Base-by-base conservation (phyloP, 2,888 invertebrate genomes). In the Cynaeus angustus region DNA sequence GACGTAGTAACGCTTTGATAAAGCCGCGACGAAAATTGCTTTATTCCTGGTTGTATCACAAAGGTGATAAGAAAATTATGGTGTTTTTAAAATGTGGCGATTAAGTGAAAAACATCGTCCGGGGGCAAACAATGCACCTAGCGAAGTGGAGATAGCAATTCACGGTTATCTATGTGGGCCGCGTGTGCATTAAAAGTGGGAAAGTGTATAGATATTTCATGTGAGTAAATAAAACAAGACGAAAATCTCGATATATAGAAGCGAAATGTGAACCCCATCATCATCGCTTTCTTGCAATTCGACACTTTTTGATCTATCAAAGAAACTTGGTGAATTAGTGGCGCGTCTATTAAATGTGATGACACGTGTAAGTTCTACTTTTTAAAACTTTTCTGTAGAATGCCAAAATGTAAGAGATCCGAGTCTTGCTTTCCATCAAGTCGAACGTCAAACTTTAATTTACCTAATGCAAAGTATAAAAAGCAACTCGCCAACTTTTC, bases 101-200 rank as follows among this genome's bases (percentile, higher is more conserved):
- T 56, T 56, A 41, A 41, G 56, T 56, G 43, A 41, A 56, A 56
- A n/a, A 55, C 33, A 38, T 37, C 30, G 38, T 55, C 55, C 55
- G 55, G 55, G 7, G 10, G 28, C 30, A 33, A 33, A 38, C 53
- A 46, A 46, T 46, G 46, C 21, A 50, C 48, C 12, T 50, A 50
- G n/a, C 48, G 26, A 1, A 9, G 26, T 50, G 21, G 5, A 28
- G 48, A 50, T 50, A 50, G 10, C 8, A 26, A 21, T 13, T 33
- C 21, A 4, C n/a, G n/a, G n/a, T 52, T 53, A 43, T 45, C 45
- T 13, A 21, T 59, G 8, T 59, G n/a, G 59, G 46, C 46, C 46
- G 59, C 8, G 10, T 59, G 30, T 43, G 16, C 46, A 59, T 59
- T 43, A 45, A 46, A 53, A 48, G n/a, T 9, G 7, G 10, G 3